Conservation (phyloP, 2,113 vertebrate species). For the Mormyrus lacerda region DNA sequence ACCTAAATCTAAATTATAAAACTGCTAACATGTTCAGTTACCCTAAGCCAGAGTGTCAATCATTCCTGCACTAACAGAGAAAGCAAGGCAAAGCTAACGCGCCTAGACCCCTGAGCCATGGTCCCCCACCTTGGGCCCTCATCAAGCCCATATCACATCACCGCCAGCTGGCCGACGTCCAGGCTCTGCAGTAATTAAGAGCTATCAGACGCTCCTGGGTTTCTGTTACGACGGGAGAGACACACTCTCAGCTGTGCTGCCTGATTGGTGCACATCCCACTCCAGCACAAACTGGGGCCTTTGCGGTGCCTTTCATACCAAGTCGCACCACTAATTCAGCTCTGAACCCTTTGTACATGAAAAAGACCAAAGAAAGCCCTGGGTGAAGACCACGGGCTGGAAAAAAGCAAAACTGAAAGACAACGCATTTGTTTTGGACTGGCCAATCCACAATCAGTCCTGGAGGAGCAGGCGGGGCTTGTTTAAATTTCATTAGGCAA, state of each 20-base stretch:
- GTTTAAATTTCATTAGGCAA: slow-evolving; percentile 1
- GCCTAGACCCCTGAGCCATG: neutral
- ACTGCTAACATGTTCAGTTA: neutral
- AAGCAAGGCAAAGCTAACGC: neutral
- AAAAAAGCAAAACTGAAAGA: neutral
- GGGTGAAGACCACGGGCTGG: neutral
- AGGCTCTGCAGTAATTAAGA: slow-evolving; percentile 16
- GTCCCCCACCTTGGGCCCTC: neutral
- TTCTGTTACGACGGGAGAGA: slow-evolving; percentile 16
- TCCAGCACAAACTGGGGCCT: neutral
- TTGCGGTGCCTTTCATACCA: neutral
- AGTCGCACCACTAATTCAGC: neutral
- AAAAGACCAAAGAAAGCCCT: neutral
- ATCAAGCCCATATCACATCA: neutral
- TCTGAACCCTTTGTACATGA: neutral
- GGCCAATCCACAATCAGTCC: neutral
- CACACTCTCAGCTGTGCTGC: neutral
- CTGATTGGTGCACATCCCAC: neutral
- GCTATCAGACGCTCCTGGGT: slow-evolving; percentile 23
- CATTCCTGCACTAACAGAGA: neutral
- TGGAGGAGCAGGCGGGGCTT: neutral
- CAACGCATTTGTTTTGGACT: neutral
- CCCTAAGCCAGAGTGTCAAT: neutral
- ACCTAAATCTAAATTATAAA: neutral
- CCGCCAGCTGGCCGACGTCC: neutral